Conservation (phyloP, 2,888 invertebrate genomes). For the Catocala sponsa region DNA sequence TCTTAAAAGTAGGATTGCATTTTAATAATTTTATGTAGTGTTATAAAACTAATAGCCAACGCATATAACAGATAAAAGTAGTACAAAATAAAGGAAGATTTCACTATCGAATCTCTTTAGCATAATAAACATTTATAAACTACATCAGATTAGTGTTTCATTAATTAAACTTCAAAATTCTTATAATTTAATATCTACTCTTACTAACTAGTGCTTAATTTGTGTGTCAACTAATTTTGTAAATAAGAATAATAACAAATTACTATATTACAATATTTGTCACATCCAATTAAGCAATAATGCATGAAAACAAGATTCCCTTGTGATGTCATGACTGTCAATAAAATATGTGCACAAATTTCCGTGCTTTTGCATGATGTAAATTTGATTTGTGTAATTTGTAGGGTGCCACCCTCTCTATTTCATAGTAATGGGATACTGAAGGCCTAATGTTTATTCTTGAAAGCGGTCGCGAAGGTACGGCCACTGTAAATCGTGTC, state of each 20-base stretch:
- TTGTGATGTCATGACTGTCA: not conserved
- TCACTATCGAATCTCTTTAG: no score
- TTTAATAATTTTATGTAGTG: not conserved
- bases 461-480: constrained; percentile 71
- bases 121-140: no score
- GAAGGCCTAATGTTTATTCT: constrained; percentile 79
- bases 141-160: no score
- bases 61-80: no score
- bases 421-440: constrained; percentile 65
- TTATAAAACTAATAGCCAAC: not conserved
- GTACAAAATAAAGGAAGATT: no score
- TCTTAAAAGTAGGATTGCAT: constrained; percentile 4
- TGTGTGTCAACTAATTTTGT: no score
- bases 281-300: not conserved
- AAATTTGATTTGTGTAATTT: constrained; percentile 60
- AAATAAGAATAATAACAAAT: no score
- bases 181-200: no score
- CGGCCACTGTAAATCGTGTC: constrained; percentile 83
- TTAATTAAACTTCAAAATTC: no score
- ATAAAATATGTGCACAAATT: constrained; percentile 5
- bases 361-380: constrained; percentile 27
- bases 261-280: not conserved
- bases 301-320: constrained; percentile 2
- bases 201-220: no score
- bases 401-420: constrained; percentile 56